phyloP scores from a whole-genome alignment of 2,797 vertebrate species.

The Triplophysa bombifrons region DNA sequence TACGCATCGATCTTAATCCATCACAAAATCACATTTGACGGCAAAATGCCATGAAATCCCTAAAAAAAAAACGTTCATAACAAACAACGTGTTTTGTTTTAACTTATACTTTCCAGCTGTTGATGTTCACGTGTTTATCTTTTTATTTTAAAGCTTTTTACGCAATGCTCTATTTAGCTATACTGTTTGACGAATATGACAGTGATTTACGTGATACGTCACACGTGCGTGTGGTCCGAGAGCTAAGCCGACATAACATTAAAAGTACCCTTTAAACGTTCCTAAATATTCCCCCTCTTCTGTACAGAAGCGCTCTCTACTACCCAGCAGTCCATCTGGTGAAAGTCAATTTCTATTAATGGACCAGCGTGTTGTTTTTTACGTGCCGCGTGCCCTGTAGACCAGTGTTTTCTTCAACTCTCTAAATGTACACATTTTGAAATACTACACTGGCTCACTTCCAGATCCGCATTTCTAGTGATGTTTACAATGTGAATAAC shows the following conservation, averaged over 20 bases:
- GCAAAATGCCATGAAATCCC: no score
- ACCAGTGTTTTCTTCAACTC: not conserved
- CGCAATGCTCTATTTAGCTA: no score
- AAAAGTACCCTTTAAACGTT: not conserved
- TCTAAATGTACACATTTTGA: not conserved
- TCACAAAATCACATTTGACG: no score
- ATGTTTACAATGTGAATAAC: not conserved
- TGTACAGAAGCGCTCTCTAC: not conserved
- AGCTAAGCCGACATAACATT: not conserved
- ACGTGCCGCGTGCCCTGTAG: slow-evolving; percentile 17
- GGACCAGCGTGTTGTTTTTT: slow-evolving; percentile 16
- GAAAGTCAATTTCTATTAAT: not conserved
- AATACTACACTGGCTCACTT: not conserved
- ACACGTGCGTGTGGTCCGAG: not conserved
- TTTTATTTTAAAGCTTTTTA: no score
- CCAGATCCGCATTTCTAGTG: not conserved
- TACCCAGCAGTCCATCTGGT: slow-evolving; percentile 1
- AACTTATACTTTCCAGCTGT: no score
- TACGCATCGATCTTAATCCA: no score
- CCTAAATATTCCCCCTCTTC: not conserved
- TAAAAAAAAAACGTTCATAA: no score
- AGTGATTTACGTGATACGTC: not conserved
- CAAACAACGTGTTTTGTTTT: no score
- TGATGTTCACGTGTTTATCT: no score
- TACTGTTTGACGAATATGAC: no score